A percentile compares a stretch with the other conserved stretches of the same genome.
These are phyloP conservation scores for Melanargia galathea DNA, from an alignment of 2,888 invertebrate species.

Conservation along the genomic window DNA sequence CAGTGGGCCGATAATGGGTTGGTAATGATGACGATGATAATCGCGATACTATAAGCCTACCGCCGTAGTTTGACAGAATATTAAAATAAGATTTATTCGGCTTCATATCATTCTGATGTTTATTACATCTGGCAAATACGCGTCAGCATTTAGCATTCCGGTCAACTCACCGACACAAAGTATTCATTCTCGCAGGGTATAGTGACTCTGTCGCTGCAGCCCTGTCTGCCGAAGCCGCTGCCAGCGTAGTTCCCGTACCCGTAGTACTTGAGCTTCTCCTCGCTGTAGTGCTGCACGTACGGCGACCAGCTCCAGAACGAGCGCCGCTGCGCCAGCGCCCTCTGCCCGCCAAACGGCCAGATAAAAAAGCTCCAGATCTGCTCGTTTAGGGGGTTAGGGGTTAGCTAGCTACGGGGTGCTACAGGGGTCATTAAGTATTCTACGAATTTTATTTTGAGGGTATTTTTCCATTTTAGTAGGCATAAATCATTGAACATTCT, in stretches of 20 bases:
- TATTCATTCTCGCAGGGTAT: conserved; percentile 93
- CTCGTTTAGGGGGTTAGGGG: conserved; percentile 52
- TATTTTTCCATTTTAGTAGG: not conserved
- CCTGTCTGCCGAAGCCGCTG: conserved; percentile 65
- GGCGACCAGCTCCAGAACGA: conserved; percentile 66
- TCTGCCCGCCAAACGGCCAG: conserved; percentile 58
- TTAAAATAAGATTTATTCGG: too few species aligned
- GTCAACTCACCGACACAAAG: conserved; percentile 85
- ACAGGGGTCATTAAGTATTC: not conserved
- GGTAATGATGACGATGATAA: too few species aligned
- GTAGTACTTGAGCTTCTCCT: conserved; percentile 61
- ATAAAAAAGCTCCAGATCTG: conserved; percentile 76
- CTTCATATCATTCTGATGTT: too few species aligned
- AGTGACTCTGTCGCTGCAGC: conserved; percentile 88
- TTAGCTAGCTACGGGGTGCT: conserved; percentile 63
- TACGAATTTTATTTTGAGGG: not conserved
- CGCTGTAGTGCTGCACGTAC: conserved; percentile 67
- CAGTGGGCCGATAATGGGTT: too few species aligned
- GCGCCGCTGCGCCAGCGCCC: conserved; percentile 47
- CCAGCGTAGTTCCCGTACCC: conserved; percentile 69
- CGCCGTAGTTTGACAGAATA: too few species aligned
- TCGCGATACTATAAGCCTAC: too few species aligned
- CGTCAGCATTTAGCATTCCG: too few species aligned
- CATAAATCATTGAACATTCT: too few species aligned
- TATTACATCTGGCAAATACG: too few species aligned